Base-by-base conservation (phyloP, 2,113 vertebrate species). In the Peromyscus californicus region DNA sequence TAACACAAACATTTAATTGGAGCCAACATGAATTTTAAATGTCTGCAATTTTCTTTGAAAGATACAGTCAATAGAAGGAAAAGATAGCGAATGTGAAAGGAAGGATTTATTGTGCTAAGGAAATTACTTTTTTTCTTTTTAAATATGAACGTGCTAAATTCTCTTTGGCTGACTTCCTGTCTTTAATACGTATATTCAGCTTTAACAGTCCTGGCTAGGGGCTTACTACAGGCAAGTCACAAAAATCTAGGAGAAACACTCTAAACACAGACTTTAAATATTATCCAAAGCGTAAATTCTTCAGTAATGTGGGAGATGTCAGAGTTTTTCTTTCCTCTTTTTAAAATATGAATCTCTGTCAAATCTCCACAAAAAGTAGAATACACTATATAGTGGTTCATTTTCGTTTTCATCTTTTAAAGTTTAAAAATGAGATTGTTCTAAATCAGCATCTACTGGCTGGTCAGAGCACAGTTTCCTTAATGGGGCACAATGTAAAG, bases 51-150 rank as follows among this genome's bases (percentile, higher is more conserved):
- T 93, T 82, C 70, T 88, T 76, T 96, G 75, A 93, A 97, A 92
- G 65, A 96, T 96, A 67, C 2, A 97, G 96, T 97, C 93, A 98
- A 97, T 97, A 96, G 97, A 97, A 96, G 93, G 89, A 97, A 96
- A 96, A 96, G 89, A 96, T 92, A 75, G 91, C 0, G 59, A 54
- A 75, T 97, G 75, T 94, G 95, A 94, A 78, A 88, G 94, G 65
- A 90, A 96, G 75, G 89, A 95, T 96, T 96, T 96, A 96, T 94
- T 97, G 87, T 96, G 86, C 83, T 96, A 90, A 96, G 93, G 89
- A 97, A 97, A 97, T 97, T 93, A 82, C 90, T 94, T 97, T 89
- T 89, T 65, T 63, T 42, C n/a, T 63, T 84, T 92, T 87, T 26
- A 92, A 82, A 79, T 91, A 88, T 93, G 93, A 93, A 97, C 96